Conservation (phyloP, 2,113 vertebrate species). For the Forbesichthys agassizii region DNA sequence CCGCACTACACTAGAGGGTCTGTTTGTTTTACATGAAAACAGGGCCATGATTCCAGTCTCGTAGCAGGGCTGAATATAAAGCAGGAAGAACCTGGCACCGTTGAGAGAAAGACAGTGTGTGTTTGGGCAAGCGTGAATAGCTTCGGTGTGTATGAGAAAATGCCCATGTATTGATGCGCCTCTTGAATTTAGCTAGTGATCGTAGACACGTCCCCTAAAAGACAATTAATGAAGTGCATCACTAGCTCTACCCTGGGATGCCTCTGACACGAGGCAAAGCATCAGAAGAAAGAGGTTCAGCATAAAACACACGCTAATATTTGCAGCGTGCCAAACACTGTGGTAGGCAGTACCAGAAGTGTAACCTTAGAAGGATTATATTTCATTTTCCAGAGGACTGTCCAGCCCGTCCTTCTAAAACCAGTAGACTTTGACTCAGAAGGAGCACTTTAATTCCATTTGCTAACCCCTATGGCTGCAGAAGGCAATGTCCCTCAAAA, state of each 20-base stretch:
- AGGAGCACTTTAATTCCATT: background rate
- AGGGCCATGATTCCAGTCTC: conserved; percentile 18
- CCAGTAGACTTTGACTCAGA: background rate
- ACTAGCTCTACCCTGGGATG: conserved; percentile 11
- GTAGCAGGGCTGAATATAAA: conserved; percentile 39
- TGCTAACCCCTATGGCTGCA: background rate
- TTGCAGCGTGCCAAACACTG: too few relatives aligned
- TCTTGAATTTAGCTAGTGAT: background rate
- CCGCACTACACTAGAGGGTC: background rate
- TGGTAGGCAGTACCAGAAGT: too few relatives aligned
- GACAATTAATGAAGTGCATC: conserved; percentile 30
- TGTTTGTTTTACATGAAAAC: conserved; percentile 22
- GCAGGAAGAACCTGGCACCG: conserved; percentile 15
- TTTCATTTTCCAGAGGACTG: too few relatives aligned
- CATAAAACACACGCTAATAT: background rate
- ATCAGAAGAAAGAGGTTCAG: background rate
- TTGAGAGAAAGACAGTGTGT: conserved; percentile 11
- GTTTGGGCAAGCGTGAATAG: background rate
- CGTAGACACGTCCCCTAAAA: conserved; percentile 20
- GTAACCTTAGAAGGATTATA: too few relatives aligned
- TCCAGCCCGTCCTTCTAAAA: background rate
- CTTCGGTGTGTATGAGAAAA: background rate
- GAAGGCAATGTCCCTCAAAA: background rate
- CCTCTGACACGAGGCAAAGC: conserved; percentile 23
- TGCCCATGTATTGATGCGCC: conserved; percentile 4